Evolutionary conservation across 2,113 vertebrate species (phyloP).

Genomic region (Scytalopus superciliaris): DNA sequence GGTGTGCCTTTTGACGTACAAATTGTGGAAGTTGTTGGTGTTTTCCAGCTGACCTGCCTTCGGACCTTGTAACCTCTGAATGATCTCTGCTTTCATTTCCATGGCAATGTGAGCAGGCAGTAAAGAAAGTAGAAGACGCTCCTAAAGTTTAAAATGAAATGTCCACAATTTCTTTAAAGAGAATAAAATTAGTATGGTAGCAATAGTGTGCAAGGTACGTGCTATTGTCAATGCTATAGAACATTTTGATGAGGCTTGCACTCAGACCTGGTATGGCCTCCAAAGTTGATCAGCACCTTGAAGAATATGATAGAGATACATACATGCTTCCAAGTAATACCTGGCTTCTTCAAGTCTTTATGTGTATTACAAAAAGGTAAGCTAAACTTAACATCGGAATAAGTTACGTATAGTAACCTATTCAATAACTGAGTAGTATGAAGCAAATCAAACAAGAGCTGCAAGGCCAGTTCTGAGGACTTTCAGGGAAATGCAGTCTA

Average conservation of each 20-base stretch:
- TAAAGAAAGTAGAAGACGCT: constrained; percentile 92
- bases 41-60: constrained; percentile 95
- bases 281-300: background rate
- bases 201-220: background rate
- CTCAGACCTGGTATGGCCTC: background rate
- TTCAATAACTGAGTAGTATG: background rate
- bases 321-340: background rate
- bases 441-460: background rate
- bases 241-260: background rate
- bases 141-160: constrained; percentile 72
- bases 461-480: background rate
- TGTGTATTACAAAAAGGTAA: background rate
- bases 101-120: constrained; percentile 96
- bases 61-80: constrained; percentile 94
- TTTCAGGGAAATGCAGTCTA: background rate
- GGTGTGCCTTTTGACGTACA: constrained; percentile 96
- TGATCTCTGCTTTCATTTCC: constrained; percentile 99
- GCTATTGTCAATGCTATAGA: background rate
- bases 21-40: constrained; percentile 98
- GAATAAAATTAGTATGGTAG: background rate
- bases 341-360: background rate
- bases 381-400: background rate
- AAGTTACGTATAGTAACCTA: background rate
- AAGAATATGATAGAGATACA: background rate
- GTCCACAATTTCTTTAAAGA: background rate